Evolutionary conservation across 1,140 invertebrate species (phyloP).

Genomic region (Diabrotica undecimpunctata): DNA sequence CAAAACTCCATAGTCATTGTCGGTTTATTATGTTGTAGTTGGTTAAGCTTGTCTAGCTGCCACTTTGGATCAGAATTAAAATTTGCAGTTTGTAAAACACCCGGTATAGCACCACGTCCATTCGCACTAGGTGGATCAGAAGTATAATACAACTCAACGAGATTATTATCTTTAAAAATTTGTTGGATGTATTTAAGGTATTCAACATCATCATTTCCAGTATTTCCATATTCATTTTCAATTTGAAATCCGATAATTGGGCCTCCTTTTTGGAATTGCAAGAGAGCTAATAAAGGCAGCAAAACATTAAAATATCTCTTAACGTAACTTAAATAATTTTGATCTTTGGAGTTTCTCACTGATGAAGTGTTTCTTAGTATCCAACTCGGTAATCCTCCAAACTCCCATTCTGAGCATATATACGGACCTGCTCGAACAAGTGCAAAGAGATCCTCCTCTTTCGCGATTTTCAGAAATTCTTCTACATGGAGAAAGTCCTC

Average conservation of each 20-base stretch:
- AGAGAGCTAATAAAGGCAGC: conserved; percentile 48
- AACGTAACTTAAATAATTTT: conserved; percentile 50
- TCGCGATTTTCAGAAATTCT: conserved; percentile 72
- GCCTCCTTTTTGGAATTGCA: conserved; percentile 56
- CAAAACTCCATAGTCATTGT: conserved; percentile 58
- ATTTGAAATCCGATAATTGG: conserved; percentile 54
- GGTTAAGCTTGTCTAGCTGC: not conserved
- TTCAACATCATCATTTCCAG: conserved; percentile 42
- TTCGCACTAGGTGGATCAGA: conserved; percentile 46
- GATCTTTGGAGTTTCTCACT: conserved; percentile 51
- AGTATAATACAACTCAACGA: conserved; percentile 53
- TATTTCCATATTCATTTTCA: conserved; percentile 57
- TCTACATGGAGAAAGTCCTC: conserved; percentile 51
- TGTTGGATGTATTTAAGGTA: conserved; percentile 50
- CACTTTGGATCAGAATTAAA: not conserved
- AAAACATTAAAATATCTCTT: conserved; percentile 51
- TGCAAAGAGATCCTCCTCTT: conserved; percentile 77
- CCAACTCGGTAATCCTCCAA: conserved; percentile 42
- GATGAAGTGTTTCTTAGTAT: conserved; percentile 29
- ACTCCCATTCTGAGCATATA: conserved; percentile 83
- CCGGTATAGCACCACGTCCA: conserved; percentile 18
- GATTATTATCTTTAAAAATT: conserved; percentile 43
- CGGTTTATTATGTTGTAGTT: conserved; percentile 45
- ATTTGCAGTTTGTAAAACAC: conserved; percentile 6
- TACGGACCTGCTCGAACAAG: conserved; percentile 88